phyloP scores from a whole-genome alignment of 1,140 invertebrate species.

The Palaemon carinicauda region DNA sequence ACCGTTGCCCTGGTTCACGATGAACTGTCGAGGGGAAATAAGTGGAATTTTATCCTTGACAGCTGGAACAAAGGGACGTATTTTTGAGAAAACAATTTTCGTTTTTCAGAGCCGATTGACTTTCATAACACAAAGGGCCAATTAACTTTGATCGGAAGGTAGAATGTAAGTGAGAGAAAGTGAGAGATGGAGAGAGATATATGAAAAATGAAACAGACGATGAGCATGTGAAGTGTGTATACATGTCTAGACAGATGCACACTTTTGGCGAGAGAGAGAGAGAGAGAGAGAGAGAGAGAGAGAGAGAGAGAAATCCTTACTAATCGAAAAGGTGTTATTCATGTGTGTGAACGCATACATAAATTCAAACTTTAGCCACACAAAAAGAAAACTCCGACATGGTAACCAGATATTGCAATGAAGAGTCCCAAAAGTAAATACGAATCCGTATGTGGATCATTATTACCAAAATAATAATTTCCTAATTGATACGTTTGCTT shows the following conservation, averaged over 20 bases:
- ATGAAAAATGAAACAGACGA: too few relatives aligned
- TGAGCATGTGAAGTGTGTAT: too few relatives aligned
- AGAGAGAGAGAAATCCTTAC: background rate
- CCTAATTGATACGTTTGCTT: too few relatives aligned
- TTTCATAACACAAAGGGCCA: background rate
- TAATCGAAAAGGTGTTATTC: background rate
- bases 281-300: constrained; percentile 2
- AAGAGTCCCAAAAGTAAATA: too few relatives aligned
- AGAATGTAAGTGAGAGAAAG: background rate
- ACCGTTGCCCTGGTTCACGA: background rate
- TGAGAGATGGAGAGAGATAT: background rate
- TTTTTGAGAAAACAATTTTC: too few relatives aligned
- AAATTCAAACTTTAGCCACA: background rate
- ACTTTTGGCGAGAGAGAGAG: constrained; percentile 12
- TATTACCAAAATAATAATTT: too few relatives aligned
- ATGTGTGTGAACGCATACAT: background rate
- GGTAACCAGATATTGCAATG: too few relatives aligned
- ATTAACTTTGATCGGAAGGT: background rate
- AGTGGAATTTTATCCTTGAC: background rate
- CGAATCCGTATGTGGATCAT: too few relatives aligned
- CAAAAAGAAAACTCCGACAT: too few relatives aligned
- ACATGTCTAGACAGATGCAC: too few relatives aligned
- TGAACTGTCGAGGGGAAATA: background rate
- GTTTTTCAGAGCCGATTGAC: too few relatives aligned
- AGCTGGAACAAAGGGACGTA: too few relatives aligned